Conservation (phyloP, 2,797 vertebrate genomes). For the Pseudomugil gertrudae region DNA sequence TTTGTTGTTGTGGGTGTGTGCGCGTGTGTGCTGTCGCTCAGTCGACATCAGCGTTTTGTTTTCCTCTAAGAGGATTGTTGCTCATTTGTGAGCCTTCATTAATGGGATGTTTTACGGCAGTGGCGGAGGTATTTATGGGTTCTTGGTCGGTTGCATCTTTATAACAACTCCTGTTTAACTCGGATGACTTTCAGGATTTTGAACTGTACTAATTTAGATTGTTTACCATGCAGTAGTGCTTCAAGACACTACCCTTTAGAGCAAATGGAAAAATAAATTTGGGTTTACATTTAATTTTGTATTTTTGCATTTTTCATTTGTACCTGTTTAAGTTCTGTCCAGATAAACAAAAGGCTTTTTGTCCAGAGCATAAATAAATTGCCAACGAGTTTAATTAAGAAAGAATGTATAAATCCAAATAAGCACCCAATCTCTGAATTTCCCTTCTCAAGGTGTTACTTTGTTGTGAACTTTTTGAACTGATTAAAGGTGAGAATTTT, state of each 20-base stretch:
- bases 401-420: constrained; percentile 82
- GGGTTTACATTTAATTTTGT: constrained; percentile 97
- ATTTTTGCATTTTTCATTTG: constrained; percentile 79
- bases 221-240: constrained; percentile 99
- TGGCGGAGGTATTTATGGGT: constrained; percentile 99
- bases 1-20: constrained; percentile 58
- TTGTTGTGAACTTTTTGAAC: constrained; percentile 88
- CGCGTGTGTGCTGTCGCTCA: constrained; percentile 93
- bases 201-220: constrained; percentile 98
- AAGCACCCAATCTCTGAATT: constrained; percentile 69
- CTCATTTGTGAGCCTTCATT: constrained; percentile 99
- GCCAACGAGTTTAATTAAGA: constrained; percentile 78
- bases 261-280: constrained; percentile 85
- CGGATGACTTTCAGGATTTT: constrained; percentile 92
- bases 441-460: constrained; percentile 82
- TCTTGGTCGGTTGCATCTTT: constrained; percentile 96
- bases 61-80: constrained; percentile 99
- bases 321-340: constrained; percentile 76
- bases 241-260: constrained; percentile 95
- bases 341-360: constrained; percentile 74
- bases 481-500: constrained; percentile 88
- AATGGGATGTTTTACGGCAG: constrained; percentile 92
- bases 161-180: constrained; percentile 95
- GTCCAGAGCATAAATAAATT: constrained; percentile 69
- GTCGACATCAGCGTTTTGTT: constrained; percentile 99